Percentiles rank a stretch among this genome's conserved stretches.
Evolutionary conservation across 2,888 invertebrate species (phyloP).

Genomic region (Pseudococcus jackbeardsleyi): DNA sequence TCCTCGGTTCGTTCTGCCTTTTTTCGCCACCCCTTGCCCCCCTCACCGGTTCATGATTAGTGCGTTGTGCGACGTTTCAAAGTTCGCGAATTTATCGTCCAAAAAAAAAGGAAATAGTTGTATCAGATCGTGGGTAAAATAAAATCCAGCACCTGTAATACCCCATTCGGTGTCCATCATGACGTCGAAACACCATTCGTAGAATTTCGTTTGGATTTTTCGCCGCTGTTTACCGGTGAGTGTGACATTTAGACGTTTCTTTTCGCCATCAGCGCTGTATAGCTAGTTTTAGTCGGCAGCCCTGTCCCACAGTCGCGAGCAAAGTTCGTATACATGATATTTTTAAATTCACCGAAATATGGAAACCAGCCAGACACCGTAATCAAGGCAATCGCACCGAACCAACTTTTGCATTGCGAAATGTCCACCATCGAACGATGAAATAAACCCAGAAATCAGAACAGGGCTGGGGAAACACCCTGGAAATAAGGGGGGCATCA

Average conservation of each 20-base stretch:
- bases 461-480: background rate
- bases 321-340: constrained; percentile 28
- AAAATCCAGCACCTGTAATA: background rate
- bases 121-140: background rate
- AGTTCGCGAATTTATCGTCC: constrained; percentile 22
- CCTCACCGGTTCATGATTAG: constrained; percentile 24
- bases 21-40: background rate
- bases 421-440: background rate
- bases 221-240: constrained; percentile 50
- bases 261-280: background rate
- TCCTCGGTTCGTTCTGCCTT: background rate
- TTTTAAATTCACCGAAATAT: constrained; percentile 38
- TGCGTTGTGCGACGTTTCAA: constrained; percentile 29
- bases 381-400: background rate
- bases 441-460: no score
- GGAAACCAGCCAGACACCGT: constrained; percentile 42
- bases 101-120: background rate
- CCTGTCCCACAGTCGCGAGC: background rate
- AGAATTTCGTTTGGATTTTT: constrained; percentile 3
- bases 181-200: constrained; percentile 33
- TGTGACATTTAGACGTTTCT: constrained; percentile 29
- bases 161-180: constrained; percentile 6
- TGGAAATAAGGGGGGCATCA: background rate
- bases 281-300: constrained; percentile 26
- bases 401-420: background rate